Evolutionary conservation across 1,140 invertebrate genomes (phyloP).

Genomic region (Macrostomum lignano): DNA sequence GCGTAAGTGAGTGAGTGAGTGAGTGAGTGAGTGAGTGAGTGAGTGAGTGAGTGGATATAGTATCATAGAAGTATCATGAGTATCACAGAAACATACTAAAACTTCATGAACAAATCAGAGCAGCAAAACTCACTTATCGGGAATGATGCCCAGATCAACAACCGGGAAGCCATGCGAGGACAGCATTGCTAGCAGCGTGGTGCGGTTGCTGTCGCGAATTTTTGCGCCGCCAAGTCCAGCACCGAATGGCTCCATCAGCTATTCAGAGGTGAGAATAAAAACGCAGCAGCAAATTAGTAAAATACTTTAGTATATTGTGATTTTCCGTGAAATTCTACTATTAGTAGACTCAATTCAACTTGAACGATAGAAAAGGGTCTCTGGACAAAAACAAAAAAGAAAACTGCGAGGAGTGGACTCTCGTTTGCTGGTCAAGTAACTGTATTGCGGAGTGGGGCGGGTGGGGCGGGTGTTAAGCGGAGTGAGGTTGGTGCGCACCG

Average conservation of each 20-base stretch:
- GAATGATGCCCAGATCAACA: constrained; percentile 39
- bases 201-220: constrained; percentile 62
- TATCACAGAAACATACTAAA: too few relatives aligned
- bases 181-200: constrained; percentile 38
- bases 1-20: too few relatives aligned
- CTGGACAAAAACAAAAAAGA: neutral
- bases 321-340: neutral
- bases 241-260: constrained; percentile 27
- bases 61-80: too few relatives aligned
- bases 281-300: neutral
- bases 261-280: neutral
- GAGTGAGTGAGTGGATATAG: too few relatives aligned
- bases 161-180: constrained; percentile 34
- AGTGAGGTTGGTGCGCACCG: too few relatives aligned
- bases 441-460: too few relatives aligned
- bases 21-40: too few relatives aligned
- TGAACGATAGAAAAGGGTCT: neutral
- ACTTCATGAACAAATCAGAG: constrained; percentile 4
- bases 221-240: constrained; percentile 19
- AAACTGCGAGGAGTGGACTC: neutral
- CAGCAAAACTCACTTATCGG: constrained; percentile 33
- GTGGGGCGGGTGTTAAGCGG: too few relatives aligned
- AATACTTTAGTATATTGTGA: neutral
- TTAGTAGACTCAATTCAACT: neutral
- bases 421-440: neutral